These are phyloP conservation scores for Nannobrachium achirus DNA, from an alignment of 2,113 vertebrate genomes.

Conservation along the genomic window DNA sequence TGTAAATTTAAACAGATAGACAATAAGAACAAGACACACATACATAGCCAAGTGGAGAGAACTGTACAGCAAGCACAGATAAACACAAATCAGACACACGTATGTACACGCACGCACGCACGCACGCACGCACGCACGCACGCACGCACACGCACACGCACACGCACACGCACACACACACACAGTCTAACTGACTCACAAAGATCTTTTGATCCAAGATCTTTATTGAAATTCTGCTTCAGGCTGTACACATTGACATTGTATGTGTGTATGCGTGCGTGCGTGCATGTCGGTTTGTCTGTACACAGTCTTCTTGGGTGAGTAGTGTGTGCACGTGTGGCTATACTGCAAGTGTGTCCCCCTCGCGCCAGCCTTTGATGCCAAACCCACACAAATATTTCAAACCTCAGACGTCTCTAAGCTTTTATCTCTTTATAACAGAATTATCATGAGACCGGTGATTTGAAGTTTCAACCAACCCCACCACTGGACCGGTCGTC, in stretches of 20 bases:
- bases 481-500: neutral
- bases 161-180: slow-evolving; percentile 1
- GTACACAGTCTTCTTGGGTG: slow-evolving; percentile 7
- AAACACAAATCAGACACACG: neutral
- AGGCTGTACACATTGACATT: too few species aligned
- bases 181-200: neutral
- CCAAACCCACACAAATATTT: neutral
- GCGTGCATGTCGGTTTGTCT: too few species aligned
- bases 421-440: neutral
- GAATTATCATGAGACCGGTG: slow-evolving; percentile 22
- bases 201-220: neutral
- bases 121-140: neutral
- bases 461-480: too few species aligned
- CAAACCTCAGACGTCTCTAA: too few species aligned
- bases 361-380: neutral
- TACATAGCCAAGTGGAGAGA: too few species aligned
- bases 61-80: too few species aligned
- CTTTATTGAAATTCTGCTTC: slow-evolving; percentile 10
- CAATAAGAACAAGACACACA: too few species aligned
- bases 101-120: neutral
- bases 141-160: neutral
- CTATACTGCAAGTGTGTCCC: too few species aligned
- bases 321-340: neutral
- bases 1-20: too few species aligned
- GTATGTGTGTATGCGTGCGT: too few species aligned